A percentile compares a stretch with the other conserved stretches of the same genome.
phyloP scores from a whole-genome alignment of 1,140 invertebrate species.

The Forficula auricularia region DNA sequence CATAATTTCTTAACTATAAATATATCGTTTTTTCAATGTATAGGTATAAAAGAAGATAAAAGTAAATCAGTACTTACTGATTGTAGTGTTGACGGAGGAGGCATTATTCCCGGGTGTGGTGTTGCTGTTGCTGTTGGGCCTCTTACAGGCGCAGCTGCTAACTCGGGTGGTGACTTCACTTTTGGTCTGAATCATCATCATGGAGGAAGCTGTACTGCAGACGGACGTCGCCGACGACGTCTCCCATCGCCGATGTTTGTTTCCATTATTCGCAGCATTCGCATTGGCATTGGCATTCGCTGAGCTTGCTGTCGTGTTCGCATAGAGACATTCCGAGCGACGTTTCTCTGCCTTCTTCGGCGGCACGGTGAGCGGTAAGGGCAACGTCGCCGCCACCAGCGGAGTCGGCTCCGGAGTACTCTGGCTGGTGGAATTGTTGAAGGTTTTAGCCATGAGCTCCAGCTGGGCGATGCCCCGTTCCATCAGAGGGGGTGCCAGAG shows the following conservation, averaged over 20 bases:
- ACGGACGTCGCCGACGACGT: not conserved
- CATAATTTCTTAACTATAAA: too few relatives aligned
- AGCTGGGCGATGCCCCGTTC: conserved; percentile 11
- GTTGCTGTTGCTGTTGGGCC: too few relatives aligned
- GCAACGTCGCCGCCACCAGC: too few relatives aligned
- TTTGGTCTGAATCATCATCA: too few relatives aligned
- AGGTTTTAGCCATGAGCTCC: conserved; percentile 10
- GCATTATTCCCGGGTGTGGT: not conserved
- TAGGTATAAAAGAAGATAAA: not conserved
- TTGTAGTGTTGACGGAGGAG: not conserved
- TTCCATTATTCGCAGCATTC: not conserved
- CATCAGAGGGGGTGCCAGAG: conserved; percentile 1
- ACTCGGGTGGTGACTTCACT: too few relatives aligned
- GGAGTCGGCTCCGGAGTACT: not conserved
- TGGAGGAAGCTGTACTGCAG: too few relatives aligned
- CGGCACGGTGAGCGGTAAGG: not conserved
- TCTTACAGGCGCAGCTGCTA: too few relatives aligned
- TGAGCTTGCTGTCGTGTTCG: not conserved
- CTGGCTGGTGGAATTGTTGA: not conserved
- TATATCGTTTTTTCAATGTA: too few relatives aligned
- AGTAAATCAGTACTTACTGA: not conserved
- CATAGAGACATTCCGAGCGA: not conserved
- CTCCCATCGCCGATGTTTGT: not conserved
- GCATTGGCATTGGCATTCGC: too few relatives aligned
- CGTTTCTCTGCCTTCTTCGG: not conserved